Evolutionary conservation across 2,113 vertebrate genomes (phyloP).

Genomic region (Pitta sordida): DNA sequence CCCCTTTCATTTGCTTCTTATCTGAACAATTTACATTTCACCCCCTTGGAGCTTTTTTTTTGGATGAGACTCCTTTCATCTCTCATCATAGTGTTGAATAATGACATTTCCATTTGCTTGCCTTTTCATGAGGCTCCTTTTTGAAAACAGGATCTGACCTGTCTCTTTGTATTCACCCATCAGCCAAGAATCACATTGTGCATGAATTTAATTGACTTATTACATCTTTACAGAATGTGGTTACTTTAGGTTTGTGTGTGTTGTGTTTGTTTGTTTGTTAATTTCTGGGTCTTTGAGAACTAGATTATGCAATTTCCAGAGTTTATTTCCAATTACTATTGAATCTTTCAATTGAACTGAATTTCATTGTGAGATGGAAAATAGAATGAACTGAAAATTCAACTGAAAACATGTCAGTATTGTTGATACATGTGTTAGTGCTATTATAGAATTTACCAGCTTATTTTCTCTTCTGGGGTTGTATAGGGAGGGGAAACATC

Average conservation of each 20-base stretch:
- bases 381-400: constrained; percentile 41
- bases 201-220: constrained; percentile 57
- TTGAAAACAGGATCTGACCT: constrained; percentile 53
- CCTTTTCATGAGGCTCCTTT: constrained; percentile 42
- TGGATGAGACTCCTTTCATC: constrained; percentile 54
- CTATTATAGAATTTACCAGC: constrained; percentile 45
- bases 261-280: constrained; percentile 59
- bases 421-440: constrained; percentile 42
- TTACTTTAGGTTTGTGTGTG: constrained; percentile 41
- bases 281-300: constrained; percentile 52
- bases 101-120: constrained; percentile 67
- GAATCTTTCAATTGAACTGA: constrained; percentile 56
- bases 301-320: constrained; percentile 3
- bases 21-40: constrained; percentile 58
- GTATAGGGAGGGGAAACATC: not conserved
- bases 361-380: constrained; percentile 45
- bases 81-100: constrained; percentile 63
- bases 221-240: constrained; percentile 29
- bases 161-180: constrained; percentile 44
- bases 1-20: constrained; percentile 51
- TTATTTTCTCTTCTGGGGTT: constrained; percentile 41
- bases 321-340: constrained; percentile 52
- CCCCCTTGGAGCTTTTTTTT: constrained; percentile 35
- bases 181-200: constrained; percentile 44
- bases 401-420: constrained; percentile 32